These are phyloP conservation scores for Parotocinclus haroldoi DNA, from an alignment of 2,797 vertebrate species.

Conservation along the genomic window DNA sequence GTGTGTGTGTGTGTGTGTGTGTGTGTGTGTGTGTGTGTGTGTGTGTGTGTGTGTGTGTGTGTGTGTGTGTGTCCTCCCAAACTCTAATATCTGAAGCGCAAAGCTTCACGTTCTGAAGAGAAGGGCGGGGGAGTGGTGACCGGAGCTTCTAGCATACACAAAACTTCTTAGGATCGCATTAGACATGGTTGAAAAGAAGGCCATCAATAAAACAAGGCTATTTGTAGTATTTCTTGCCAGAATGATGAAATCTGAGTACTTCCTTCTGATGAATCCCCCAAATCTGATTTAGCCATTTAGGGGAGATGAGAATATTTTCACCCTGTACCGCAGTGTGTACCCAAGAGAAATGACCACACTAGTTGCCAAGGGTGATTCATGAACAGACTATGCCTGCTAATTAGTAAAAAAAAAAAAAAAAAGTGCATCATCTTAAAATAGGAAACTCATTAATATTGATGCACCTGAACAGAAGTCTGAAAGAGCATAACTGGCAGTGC, in stretches of 20 bases:
- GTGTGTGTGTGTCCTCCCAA: conserved; percentile 37
- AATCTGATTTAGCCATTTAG: conserved; percentile 48
- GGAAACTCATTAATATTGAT: too few relatives aligned
- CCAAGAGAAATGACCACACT: not conserved
- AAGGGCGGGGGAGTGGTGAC: conserved; percentile 11
- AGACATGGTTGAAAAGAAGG: conserved; percentile 19
- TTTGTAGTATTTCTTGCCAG: conserved; percentile 47
- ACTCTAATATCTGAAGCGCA: conserved; percentile 35
- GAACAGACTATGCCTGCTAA: not conserved
- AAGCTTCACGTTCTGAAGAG: conserved; percentile 25
- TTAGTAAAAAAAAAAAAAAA: not conserved
- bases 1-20: too few relatives aligned
- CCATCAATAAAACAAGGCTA: conserved; percentile 5
- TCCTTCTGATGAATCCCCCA: conserved; percentile 45
- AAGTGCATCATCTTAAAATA: too few relatives aligned
- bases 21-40: too few relatives aligned
- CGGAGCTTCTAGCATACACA: conserved; percentile 5
- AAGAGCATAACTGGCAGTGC: too few relatives aligned
- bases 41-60: too few relatives aligned
- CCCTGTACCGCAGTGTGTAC: conserved; percentile 15
- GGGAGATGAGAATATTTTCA: conserved; percentile 53
- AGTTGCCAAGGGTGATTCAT: conserved; percentile 45
- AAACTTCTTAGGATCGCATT: conserved; percentile 26
- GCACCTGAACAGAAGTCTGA: too few relatives aligned
- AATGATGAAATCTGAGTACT: conserved; percentile 51